Evolutionary conservation across 92 coral and sea anemone species (phyloP).

Genomic region (Micromussa lordhowensis): DNA sequence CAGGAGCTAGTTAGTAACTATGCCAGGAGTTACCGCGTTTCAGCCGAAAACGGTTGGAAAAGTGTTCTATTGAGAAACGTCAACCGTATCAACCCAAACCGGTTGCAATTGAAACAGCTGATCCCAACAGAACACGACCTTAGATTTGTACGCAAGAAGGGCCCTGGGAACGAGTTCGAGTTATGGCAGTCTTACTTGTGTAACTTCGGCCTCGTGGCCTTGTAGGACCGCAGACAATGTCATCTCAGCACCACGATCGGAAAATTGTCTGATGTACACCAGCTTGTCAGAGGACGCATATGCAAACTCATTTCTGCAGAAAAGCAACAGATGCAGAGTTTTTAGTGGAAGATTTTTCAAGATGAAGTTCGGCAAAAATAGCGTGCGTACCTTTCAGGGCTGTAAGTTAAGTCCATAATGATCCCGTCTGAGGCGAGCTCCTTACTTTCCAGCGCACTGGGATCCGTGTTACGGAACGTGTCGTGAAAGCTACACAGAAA

Average conservation of each 20-base stretch:
- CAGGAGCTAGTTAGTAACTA: no score
- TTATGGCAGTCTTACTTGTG: conserved; percentile 77
- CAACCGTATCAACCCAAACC: no score
- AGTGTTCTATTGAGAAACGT: no score
- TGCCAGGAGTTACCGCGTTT: no score
- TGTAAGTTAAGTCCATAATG: conserved; percentile 93
- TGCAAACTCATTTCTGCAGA: conserved; percentile 90
- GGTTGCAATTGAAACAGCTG: no score
- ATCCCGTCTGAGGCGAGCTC: conserved; percentile 97
- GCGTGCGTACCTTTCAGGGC: conserved; percentile 75
- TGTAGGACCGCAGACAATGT: conserved; percentile 90
- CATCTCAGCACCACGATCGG: conserved; percentile 93
- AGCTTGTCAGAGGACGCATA: conserved; percentile 97
- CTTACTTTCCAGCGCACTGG: conserved; percentile 61
- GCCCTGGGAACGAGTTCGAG: neutral
- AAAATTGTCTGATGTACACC: conserved; percentile 94
- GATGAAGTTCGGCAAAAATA: neutral
- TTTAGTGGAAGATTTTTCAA: neutral
- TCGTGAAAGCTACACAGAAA: conserved; percentile 81
- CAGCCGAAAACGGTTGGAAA: no score
- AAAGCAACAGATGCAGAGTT: neutral
- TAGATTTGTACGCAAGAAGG: neutral
- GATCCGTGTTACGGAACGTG: conserved; percentile 79
- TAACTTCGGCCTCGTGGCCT: conserved; percentile 99
- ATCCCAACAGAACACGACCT: no score